A percentile compares a stretch with the other conserved stretches of the same genome.
These are phyloP conservation scores for Ashinkailepas kermadecensis DNA, from an alignment of 2,888 invertebrate species.

Conservation along the genomic window DNA sequence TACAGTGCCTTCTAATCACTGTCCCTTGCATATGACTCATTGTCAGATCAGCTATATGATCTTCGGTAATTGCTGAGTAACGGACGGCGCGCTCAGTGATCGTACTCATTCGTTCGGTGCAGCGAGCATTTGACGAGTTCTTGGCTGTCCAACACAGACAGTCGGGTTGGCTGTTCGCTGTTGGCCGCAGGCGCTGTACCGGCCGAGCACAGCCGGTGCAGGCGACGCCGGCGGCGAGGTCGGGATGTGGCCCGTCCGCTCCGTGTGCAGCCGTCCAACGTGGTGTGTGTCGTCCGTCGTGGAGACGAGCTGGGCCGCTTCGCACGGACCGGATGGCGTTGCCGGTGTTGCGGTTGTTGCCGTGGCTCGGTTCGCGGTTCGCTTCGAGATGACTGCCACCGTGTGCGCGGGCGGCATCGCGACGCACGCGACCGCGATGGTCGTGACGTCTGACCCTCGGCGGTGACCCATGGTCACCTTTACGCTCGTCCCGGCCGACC, in stretches of 20 bases:
- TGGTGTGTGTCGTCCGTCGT: no score
- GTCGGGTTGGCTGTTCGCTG: no score
- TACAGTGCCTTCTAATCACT: not conserved
- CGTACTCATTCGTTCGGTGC: not conserved
- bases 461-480: not conserved
- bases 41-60: not conserved
- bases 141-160: no score
- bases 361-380: not conserved
- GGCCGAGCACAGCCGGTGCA: no score
- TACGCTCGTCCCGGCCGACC: not conserved
- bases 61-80: not conserved
- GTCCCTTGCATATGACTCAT: conserved; percentile 3
- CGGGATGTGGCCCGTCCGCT: not conserved
- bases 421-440: no score
- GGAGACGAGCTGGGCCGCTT: no score
- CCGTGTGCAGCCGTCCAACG: no score
- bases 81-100: not conserved
- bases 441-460: not conserved
- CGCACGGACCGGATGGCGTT: no score
- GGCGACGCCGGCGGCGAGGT: not conserved
- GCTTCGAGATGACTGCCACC: not conserved
- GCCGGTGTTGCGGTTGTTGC: not conserved
- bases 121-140: not conserved
- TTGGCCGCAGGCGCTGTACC: no score
- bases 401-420: no score